Percentiles rank a stretch among this genome's conserved stretches.
phyloP scores from a whole-genome alignment of 2,888 invertebrate species.

The Troilus luridus region DNA sequence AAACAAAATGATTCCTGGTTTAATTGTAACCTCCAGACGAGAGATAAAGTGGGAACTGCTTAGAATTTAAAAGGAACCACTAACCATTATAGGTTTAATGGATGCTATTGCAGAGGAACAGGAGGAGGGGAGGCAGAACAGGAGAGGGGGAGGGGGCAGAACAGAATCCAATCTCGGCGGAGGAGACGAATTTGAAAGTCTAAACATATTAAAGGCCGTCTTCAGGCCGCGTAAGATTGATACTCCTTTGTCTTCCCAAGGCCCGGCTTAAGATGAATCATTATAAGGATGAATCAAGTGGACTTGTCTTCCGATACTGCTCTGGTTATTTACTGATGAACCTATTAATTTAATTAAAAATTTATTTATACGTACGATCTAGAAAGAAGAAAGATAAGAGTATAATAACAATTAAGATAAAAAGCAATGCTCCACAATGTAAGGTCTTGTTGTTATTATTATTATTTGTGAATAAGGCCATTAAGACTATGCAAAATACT shows the following conservation, averaged over 20 bases:
- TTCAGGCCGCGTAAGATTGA: neutral
- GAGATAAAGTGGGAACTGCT: conserved; percentile 7
- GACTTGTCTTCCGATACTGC: neutral
- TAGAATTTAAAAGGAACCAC: conserved; percentile 37
- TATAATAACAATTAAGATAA: too few species aligned
- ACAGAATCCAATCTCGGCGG: conserved; percentile 15
- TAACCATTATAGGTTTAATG: conserved; percentile 23
- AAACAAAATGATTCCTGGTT: neutral
- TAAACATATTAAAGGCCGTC: conserved; percentile 29
- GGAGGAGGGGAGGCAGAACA: neutral
- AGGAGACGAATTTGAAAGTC: conserved; percentile 41
- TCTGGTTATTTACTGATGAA: neutral
- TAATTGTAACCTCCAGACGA: neutral
- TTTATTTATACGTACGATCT: too few species aligned
- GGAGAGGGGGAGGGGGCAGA: neutral
- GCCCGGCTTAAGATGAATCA: neutral
- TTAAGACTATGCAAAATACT: too few species aligned
- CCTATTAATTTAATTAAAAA: neutral
- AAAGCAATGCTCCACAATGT: too few species aligned
- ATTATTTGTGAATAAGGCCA: too few species aligned
- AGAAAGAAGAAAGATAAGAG: too few species aligned
- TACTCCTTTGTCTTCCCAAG: neutral
- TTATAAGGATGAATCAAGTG: neutral
- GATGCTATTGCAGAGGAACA: neutral
- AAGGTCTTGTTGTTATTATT: too few species aligned